These are phyloP conservation scores for Deilephila elpenor DNA, from an alignment of 2,888 invertebrate genomes.

Conservation along the genomic window DNA sequence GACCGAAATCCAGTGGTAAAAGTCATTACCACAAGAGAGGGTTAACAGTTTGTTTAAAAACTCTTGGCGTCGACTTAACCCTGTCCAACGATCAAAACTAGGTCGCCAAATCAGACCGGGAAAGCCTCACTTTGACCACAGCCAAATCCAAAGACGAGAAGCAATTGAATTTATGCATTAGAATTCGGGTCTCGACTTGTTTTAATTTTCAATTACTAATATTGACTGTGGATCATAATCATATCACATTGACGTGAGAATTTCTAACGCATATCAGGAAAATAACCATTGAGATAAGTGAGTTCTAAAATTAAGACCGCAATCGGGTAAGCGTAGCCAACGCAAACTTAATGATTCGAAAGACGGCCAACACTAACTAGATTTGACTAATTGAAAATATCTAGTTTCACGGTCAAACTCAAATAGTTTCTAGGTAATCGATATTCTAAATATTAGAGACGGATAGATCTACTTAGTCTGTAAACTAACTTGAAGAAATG, in stretches of 20 bases:
- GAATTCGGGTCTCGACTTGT: background rate
- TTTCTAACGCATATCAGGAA: background rate
- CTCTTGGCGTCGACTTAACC: slow-evolving; percentile 1
- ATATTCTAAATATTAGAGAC: too few species aligned
- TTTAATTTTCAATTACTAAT: background rate
- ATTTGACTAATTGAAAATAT: too few species aligned
- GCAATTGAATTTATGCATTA: background rate
- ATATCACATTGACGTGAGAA: background rate
- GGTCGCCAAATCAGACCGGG: slow-evolving; percentile 4
- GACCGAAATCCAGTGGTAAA: background rate
- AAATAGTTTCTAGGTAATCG: too few species aligned
- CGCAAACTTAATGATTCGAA: background rate
- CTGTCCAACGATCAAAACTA: background rate
- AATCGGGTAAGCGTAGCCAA: background rate
- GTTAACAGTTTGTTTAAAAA: background rate
- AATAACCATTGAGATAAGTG: too few species aligned
- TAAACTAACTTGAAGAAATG: too few species aligned
- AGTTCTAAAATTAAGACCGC: too few species aligned
- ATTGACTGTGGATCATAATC: background rate
- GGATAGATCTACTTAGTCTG: too few species aligned
- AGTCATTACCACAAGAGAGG: background rate
- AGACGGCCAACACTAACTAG: too few species aligned
- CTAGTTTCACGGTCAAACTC: too few species aligned
- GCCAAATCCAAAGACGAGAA: background rate
- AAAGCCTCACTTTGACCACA: background rate